Percentiles rank a stretch among this genome's conserved stretches.
Evolutionary conservation across 2,113 vertebrate genomes (phyloP).

Genomic region (Silurus asotus): DNA sequence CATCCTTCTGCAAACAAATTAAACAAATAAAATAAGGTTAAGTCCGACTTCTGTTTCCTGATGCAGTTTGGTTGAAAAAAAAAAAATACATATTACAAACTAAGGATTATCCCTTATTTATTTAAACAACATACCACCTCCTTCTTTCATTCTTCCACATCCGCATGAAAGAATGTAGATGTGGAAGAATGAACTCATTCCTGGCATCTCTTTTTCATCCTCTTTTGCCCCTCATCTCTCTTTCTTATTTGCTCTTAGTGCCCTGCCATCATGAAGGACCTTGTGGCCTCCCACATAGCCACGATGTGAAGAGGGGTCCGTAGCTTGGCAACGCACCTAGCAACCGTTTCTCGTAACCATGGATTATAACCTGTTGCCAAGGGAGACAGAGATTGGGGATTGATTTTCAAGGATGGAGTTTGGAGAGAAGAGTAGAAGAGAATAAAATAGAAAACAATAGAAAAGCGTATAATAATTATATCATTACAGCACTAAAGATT

Average conservation of each 20-base stretch:
- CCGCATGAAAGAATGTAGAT: not conserved
- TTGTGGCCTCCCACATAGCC: constrained; percentile 71
- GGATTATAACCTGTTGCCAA: constrained; percentile 83
- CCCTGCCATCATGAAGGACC: constrained; percentile 71
- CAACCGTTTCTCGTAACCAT: constrained; percentile 78
- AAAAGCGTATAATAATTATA: not conserved
- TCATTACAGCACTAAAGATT: not conserved
- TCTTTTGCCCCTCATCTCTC: constrained; percentile 58
- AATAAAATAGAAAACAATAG: constrained; percentile 37
- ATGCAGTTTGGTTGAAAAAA: not conserved
- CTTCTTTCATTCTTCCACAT: constrained; percentile 56
- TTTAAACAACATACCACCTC: constrained; percentile 16
- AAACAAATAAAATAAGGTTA: not conserved
- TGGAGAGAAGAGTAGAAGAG: constrained; percentile 48
- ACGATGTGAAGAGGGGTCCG: constrained; percentile 70
- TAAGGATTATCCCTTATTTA: not conserved
- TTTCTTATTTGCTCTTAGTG: constrained; percentile 63
- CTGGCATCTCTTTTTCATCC: constrained; percentile 10
- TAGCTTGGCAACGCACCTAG: constrained; percentile 80
- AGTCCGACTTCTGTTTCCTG: not conserved
- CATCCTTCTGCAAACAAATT: not conserved
- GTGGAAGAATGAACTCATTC: not conserved
- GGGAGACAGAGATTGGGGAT: constrained; percentile 78
- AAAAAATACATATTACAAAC: not conserved
- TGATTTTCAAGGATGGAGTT: constrained; percentile 71